phyloP scores from a whole-genome alignment of 2,888 invertebrate species.

The Hypolimnas misippus region DNA sequence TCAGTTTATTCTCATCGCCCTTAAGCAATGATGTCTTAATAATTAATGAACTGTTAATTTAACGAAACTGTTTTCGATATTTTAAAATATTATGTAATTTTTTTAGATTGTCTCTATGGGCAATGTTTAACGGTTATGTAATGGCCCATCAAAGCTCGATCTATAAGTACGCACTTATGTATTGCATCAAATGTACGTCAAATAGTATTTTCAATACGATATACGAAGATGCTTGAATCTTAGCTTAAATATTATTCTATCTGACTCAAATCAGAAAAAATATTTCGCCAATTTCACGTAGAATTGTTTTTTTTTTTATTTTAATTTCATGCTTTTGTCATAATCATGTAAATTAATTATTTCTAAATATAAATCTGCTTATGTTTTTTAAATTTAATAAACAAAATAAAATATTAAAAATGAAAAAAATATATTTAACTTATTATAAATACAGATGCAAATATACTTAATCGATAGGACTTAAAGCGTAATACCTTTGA shows the following conservation, averaged over 20 bases:
- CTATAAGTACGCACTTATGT: not conserved
- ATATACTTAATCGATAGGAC: not conserved
- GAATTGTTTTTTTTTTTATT: no score
- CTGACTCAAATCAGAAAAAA: no score
- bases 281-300: no score
- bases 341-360: no score
- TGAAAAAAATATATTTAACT: not conserved
- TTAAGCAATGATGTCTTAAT: slow-evolving; percentile 17
- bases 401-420: not conserved
- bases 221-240: not conserved
- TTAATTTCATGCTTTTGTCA: no score
- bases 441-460: not conserved
- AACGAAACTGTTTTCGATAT: slow-evolving; percentile 1
- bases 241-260: not conserved
- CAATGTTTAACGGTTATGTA: slow-evolving; percentile 8
- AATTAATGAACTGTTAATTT: slow-evolving; percentile 21
- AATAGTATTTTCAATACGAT: not conserved
- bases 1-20: slow-evolving; percentile 13
- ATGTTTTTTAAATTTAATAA: no score
- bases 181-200: not conserved
- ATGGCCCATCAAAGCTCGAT: slow-evolving; percentile 7
- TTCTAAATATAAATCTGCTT: no score
- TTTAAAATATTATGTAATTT: slow-evolving; percentile 14
- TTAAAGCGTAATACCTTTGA: not conserved
- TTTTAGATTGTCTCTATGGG: slow-evolving; percentile 4